Base-by-base conservation (phyloP, 2,113 vertebrate genomes). In the Gyps fulvus region DNA sequence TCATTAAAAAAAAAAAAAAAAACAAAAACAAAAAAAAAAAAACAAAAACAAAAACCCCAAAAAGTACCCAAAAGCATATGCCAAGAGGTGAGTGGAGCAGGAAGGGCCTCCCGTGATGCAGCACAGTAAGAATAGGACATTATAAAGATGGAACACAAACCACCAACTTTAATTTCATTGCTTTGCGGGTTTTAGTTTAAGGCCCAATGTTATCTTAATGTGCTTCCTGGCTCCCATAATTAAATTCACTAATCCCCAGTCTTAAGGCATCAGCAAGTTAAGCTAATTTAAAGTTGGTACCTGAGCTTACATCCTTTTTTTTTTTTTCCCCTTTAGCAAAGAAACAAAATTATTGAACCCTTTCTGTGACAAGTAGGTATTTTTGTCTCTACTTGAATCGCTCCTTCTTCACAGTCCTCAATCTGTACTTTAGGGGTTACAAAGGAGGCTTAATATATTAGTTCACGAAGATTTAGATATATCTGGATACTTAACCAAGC, bases 221-320 rank as follows among this genome's bases (percentile, higher is more conserved):
- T 85, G 42, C 89, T 98, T 96, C 96, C 94, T 87, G 83, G 59
- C 76, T 95, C 47, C 87, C 73, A 82, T 97, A 93, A 98, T 98
- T 97, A 96, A 95, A 88, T 95, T 83, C 81, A 93, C 92, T 97
- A 97, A 97, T 97, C 96, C 94, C 70, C 96, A 95, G 94, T 95
- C 95, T 97, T 96, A 90, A 96, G 91, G 91, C 92, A 96, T 95
- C 96, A 97, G 88, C 83, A 96, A 97, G 94, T 97, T 93, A 96
- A 97, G 96, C 95, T 97, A 97, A 98, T 97, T 97, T 98, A 85
- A 83, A 96, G 84, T 96, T 95, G 77, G 65, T 85, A 94, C 88
- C 92, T 94, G 83, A 96, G 77, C 76, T 88, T 79, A 70, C 42
- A 96, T 61, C 67, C 12, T 8, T 49, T 83, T 65, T 79, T 67